phyloP scores from a whole-genome alignment of 1,140 invertebrate species.

The Drosophila novamexicana region DNA sequence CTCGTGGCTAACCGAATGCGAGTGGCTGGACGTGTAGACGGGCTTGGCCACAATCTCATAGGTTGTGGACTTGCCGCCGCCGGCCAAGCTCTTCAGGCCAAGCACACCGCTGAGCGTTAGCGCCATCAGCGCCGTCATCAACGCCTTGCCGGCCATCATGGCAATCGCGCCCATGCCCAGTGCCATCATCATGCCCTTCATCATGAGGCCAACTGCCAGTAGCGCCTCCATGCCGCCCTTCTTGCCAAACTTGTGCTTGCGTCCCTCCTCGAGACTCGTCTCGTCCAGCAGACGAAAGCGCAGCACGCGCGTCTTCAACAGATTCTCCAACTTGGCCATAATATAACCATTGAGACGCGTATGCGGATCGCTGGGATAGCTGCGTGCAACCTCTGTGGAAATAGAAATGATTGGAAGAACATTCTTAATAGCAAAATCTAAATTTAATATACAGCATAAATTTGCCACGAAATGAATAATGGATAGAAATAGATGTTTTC shows the following conservation, averaged over 20 bases:
- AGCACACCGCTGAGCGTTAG: conserved; percentile 91
- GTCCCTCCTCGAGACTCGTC: conserved; percentile 86
- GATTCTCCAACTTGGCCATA: conserved; percentile 88
- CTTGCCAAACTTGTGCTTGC: conserved; percentile 86
- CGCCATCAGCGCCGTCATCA: conserved; percentile 93
- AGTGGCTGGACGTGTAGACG: conserved; percentile 89
- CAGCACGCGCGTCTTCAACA: conserved; percentile 90
- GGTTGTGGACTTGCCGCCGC: conserved; percentile 89
- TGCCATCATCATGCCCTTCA: conserved; percentile 90
- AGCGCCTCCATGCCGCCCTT: conserved; percentile 87
- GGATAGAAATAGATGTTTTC: too few relatives aligned
- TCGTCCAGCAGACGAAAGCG: conserved; percentile 89
- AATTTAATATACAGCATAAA: too few relatives aligned
- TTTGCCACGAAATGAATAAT: too few relatives aligned
- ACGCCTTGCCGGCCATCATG: conserved; percentile 91
- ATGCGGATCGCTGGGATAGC: conserved; percentile 90
- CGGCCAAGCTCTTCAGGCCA: conserved; percentile 89
- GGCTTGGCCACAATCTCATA: conserved; percentile 94
- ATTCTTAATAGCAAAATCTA: too few relatives aligned
- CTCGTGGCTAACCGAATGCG: conserved; percentile 89
- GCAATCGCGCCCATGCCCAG: conserved; percentile 91
- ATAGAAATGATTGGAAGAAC: neutral
- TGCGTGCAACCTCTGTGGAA: conserved; percentile 88
- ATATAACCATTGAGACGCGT: conserved; percentile 91
- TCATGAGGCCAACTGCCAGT: conserved; percentile 87